A percentile compares a stretch with the other conserved stretches of the same genome.
Conservation (phyloP, 2,797 vertebrate species). For the Echeneis naucrates region DNA sequence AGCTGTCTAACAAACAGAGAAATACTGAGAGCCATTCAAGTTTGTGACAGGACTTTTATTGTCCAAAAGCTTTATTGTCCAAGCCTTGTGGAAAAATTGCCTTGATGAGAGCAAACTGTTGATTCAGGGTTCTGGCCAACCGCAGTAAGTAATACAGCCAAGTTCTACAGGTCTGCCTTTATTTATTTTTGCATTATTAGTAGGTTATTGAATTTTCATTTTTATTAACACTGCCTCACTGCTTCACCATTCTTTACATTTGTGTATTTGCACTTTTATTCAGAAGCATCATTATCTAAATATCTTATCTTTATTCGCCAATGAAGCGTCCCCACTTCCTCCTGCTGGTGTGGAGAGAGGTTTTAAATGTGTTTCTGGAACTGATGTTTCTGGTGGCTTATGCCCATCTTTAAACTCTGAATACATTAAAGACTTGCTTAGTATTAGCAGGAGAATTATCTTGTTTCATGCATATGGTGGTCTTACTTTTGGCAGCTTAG, state of each 20-base stretch:
- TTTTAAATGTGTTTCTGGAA: constrained; percentile 21
- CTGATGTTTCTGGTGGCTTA: neutral
- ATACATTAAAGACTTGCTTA: neutral
- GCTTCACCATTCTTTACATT: constrained; percentile 45
- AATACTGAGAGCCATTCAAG: constrained; percentile 66
- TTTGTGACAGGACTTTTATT: constrained; percentile 67
- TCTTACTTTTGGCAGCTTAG: constrained; percentile 1
- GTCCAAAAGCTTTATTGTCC: constrained; percentile 69
- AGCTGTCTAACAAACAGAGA: constrained; percentile 67
- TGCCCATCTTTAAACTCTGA: constrained; percentile 14
- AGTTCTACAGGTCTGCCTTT: constrained; percentile 54
- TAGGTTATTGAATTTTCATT: constrained; percentile 62
- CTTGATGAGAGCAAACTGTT: constrained; percentile 74
- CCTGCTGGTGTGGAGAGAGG: constrained; percentile 42
- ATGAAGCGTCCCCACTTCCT: constrained; percentile 28
- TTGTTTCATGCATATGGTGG: neutral
- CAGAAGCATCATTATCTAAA: constrained; percentile 58
- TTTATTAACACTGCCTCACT: constrained; percentile 44
- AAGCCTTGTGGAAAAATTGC: constrained; percentile 69
- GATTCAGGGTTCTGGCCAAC: constrained; percentile 72
- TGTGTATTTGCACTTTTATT: constrained; percentile 47
- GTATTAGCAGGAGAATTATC: constrained; percentile 15
- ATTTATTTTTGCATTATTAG: constrained; percentile 67
- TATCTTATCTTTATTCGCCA: constrained; percentile 62
- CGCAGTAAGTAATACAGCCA: constrained; percentile 45